Percentiles rank a stretch among this genome's conserved stretches.
These are phyloP conservation scores for Drosophila lacertosa DNA, from an alignment of 1,140 invertebrate genomes.

Conservation along the genomic window DNA sequence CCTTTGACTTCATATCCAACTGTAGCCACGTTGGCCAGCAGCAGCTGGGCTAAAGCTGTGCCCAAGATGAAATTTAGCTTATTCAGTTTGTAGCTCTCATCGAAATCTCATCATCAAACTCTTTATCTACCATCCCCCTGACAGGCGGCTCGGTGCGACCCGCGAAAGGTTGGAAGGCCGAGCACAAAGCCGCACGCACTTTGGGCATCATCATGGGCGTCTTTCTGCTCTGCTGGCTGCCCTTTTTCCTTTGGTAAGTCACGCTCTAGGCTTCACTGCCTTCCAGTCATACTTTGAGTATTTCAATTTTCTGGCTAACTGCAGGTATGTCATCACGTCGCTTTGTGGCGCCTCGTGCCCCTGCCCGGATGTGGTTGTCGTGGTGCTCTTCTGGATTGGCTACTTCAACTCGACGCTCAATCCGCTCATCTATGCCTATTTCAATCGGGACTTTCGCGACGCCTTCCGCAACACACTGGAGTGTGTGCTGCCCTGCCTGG, in stretches of 20 bases:
- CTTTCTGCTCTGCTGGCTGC: conserved; percentile 98
- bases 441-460: conserved; percentile 98
- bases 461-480: conserved; percentile 97
- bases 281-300: conserved; percentile 13
- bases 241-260: conserved; percentile 96
- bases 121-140: conserved; percentile 67
- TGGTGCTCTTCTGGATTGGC: conserved; percentile 93
- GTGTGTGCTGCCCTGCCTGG: conserved; percentile 90
- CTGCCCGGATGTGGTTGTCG: conserved; percentile 92
- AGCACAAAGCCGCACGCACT: conserved; percentile 97
- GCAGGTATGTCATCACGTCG: conserved; percentile 94
- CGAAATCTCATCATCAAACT: conserved; percentile 42
- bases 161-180: conserved; percentile 91
- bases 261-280: conserved; percentile 10
- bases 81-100: conserved; percentile 31
- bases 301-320: neutral
- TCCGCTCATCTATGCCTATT: conserved; percentile 98
- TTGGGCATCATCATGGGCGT: conserved; percentile 97
- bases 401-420: conserved; percentile 99
- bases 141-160: conserved; percentile 90
- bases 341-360: conserved; percentile 92
- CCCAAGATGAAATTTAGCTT: conserved; percentile 41
- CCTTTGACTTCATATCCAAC: conserved; percentile 12
- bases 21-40: conserved; percentile 7
- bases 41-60: conserved; percentile 20